Evolutionary conservation across 1,140 invertebrate species (phyloP).

Genomic region (Psix sp.): DNA sequence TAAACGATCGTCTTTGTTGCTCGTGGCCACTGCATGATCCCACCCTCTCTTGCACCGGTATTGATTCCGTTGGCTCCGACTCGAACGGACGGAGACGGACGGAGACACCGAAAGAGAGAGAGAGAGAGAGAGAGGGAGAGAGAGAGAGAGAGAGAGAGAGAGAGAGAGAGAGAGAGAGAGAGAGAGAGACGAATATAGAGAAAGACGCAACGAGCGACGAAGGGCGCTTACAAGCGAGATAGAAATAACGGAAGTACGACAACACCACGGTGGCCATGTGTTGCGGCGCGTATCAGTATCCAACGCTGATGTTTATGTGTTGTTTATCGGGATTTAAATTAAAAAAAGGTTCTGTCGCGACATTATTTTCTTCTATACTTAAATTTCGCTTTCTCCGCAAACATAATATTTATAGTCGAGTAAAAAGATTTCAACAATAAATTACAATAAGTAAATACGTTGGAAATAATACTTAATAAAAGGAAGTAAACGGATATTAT

Average conservation of each 20-base stretch:
- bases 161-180: conserved; percentile 3
- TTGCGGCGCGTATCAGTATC: conserved; percentile 1
- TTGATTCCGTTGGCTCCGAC: conserved; percentile 26
- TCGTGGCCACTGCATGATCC: conserved; percentile 15
- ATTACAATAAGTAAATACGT: too few relatives aligned
- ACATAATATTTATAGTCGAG: too few relatives aligned
- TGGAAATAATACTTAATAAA: too few relatives aligned
- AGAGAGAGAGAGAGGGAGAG: neutral
- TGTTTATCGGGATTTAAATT: too few relatives aligned
- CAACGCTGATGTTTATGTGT: too few relatives aligned
- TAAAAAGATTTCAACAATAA: too few relatives aligned
- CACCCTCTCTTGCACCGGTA: conserved; percentile 37
- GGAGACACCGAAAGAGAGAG: too few relatives aligned
- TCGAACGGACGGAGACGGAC: conserved; percentile 12
- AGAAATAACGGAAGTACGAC: neutral
- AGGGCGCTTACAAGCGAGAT: neutral
- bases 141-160: neutral
- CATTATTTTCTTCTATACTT: too few relatives aligned
- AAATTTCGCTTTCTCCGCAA: too few relatives aligned
- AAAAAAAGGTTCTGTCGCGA: too few relatives aligned
- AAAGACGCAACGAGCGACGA: too few relatives aligned
- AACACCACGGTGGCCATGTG: conserved; percentile 18
- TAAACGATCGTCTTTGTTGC: conserved; percentile 9
- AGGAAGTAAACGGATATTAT: too few relatives aligned
- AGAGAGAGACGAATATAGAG: neutral